Percentiles rank a stretch among this genome's conserved stretches.
These are phyloP conservation scores for Dascyllus trimaculatus DNA, from an alignment of 2,113 vertebrate species.

Conservation along the genomic window DNA sequence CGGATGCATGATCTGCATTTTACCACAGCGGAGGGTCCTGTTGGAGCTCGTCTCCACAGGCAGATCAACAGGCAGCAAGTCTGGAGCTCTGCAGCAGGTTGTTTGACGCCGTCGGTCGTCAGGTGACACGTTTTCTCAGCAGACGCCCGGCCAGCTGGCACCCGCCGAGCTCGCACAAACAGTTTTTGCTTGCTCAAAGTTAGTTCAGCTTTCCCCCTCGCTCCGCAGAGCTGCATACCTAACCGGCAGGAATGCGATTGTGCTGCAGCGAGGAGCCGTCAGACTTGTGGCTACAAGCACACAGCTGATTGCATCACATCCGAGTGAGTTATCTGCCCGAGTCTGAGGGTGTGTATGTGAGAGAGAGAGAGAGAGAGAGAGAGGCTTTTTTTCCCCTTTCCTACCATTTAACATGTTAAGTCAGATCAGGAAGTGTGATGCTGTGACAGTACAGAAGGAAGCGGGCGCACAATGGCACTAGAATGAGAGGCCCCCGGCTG, in stretches of 20 bases:
- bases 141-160: slow-evolving; percentile 20
- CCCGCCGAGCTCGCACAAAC: slow-evolving; percentile 23
- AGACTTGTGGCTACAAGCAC: slow-evolving; percentile 89
- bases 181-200: slow-evolving; percentile 34
- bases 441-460: slow-evolving; percentile 68
- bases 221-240: slow-evolving; percentile 57
- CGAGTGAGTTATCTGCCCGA: slow-evolving; percentile 80
- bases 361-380: slow-evolving; percentile 15
- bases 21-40: slow-evolving; percentile 5
- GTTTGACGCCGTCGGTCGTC: not conserved
- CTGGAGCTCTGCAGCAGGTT: not conserved
- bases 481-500: slow-evolving; percentile 69
- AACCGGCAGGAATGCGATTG: slow-evolving; percentile 65
- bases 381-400: not conserved
- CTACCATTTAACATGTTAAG: slow-evolving; percentile 71
- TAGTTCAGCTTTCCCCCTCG: slow-evolving; percentile 42
- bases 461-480: slow-evolving; percentile 76
- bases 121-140: not conserved
- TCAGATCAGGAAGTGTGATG: slow-evolving; percentile 90
- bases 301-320: slow-evolving; percentile 92
- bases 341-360: slow-evolving; percentile 59
- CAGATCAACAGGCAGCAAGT: not conserved
- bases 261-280: slow-evolving; percentile 54
- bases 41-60: not conserved
- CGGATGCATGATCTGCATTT: slow-evolving; percentile 18